These are phyloP conservation scores for Drosophila dunni DNA, from an alignment of 1,140 invertebrate genomes.

Conservation along the genomic window DNA sequence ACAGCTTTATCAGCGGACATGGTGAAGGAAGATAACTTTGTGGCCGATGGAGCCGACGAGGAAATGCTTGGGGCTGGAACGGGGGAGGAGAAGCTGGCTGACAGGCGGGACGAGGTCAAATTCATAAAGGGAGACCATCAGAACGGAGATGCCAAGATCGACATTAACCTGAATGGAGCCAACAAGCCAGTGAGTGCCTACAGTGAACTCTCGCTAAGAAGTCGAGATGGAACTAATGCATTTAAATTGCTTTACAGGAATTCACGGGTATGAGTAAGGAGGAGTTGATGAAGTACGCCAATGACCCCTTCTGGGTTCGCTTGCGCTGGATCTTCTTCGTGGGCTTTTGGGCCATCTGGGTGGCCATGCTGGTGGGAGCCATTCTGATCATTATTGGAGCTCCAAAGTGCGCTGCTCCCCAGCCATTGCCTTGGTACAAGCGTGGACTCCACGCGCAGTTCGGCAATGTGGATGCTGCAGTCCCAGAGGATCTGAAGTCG, in stretches of 20 bases:
- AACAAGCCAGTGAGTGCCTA: slow-evolving; percentile 85
- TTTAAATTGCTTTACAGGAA: slow-evolving; percentile 75
- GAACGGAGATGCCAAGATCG: slow-evolving; percentile 94
- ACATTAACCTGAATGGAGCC: slow-evolving; percentile 88
- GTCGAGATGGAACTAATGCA: no score
- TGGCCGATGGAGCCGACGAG: slow-evolving; percentile 87
- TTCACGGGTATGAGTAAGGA: slow-evolving; percentile 95
- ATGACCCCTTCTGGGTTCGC: slow-evolving; percentile 96
- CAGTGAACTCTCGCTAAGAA: neutral
- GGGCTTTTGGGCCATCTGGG: slow-evolving; percentile 94
- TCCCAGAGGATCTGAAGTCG: slow-evolving; percentile 39
- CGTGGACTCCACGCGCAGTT: slow-evolving; percentile 74
- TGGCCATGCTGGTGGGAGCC: slow-evolving; percentile 93
- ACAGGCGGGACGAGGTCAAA: slow-evolving; percentile 88
- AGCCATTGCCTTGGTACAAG: slow-evolving; percentile 88
- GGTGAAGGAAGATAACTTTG: slow-evolving; percentile 73
- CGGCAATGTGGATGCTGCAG: slow-evolving; percentile 35
- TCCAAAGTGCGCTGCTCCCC: slow-evolving; percentile 91
- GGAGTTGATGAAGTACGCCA: slow-evolving; percentile 95
- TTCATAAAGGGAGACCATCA: slow-evolving; percentile 89
- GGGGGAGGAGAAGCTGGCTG: slow-evolving; percentile 87
- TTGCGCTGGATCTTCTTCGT: slow-evolving; percentile 94
- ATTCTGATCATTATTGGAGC: slow-evolving; percentile 93
- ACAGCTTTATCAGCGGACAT: slow-evolving; percentile 53
- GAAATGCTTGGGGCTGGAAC: slow-evolving; percentile 86